Percentiles rank a stretch among this genome's conserved stretches.
Conservation (phyloP, 2,888 invertebrate species). For the Sarcophaga variegata region DNA sequence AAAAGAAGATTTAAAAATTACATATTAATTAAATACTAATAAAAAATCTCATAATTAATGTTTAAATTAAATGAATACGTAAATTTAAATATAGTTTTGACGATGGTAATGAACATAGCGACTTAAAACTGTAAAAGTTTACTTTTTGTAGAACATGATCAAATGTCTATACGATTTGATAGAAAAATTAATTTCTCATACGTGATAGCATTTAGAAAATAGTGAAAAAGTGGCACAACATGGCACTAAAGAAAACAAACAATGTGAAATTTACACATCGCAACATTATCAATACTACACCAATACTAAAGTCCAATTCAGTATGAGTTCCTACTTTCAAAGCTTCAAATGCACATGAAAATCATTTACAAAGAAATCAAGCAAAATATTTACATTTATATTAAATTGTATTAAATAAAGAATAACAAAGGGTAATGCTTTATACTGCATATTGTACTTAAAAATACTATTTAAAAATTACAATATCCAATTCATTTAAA, state of each 20-base stretch:
- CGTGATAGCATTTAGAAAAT: background rate
- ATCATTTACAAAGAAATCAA: background rate
- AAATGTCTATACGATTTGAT: too few relatives aligned
- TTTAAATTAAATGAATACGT: too few relatives aligned
- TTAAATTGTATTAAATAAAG: background rate
- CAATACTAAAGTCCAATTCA: background rate
- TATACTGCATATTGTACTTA: background rate
- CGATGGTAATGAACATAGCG: too few relatives aligned
- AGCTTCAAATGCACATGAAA: background rate
- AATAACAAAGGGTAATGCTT: background rate
- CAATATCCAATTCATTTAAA: background rate
- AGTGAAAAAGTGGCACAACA: background rate
- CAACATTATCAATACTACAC: constrained; percentile 3
- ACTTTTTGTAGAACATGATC: background rate
- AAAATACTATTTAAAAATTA: background rate
- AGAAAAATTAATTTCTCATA: too few relatives aligned
- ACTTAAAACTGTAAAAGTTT: background rate
- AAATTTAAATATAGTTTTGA: too few relatives aligned
- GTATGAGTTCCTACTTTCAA: background rate
- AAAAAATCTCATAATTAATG: too few relatives aligned
- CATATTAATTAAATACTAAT: too few relatives aligned
- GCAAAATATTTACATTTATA: too few relatives aligned
- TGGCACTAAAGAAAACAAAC: background rate
- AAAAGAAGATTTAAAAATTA: too few relatives aligned
- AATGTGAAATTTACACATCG: background rate